Conservation (phyloP, 1,140 invertebrate species). For the Platyura marginata region DNA sequence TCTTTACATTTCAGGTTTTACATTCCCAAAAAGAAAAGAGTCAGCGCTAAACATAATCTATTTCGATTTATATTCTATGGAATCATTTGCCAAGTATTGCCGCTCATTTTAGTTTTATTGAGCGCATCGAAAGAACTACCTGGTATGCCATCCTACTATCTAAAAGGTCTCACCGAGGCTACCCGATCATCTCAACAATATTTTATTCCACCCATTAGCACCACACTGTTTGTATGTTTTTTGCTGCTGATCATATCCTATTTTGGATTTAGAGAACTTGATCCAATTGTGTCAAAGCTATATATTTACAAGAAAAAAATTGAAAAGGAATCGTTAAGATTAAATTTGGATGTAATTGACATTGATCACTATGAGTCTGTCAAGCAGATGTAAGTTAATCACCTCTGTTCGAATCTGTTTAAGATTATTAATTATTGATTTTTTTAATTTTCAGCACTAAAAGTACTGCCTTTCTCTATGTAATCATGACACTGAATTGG, state of each 20-base stretch:
- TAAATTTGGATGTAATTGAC: neutral
- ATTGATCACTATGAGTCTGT: neutral
- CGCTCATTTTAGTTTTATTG: constrained; percentile 1
- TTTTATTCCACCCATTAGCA: constrained; percentile 1
- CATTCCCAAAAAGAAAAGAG: neutral
- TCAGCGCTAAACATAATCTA: neutral
- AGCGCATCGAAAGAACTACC: neutral
- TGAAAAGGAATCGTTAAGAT: neutral
- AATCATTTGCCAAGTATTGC: neutral
- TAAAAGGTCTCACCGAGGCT: constrained; percentile 1
- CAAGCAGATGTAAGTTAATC: neutral
- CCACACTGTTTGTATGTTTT: neutral
- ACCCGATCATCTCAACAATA: neutral
- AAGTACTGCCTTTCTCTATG: constrained; percentile 1
- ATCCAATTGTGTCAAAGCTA: neutral
- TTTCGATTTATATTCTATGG: constrained; percentile 1
- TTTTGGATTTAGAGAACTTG: constrained; percentile 1
- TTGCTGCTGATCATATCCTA: neutral
- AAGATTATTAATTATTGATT: neutral
- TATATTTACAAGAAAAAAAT: neutral
- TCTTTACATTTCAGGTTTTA: neutral
- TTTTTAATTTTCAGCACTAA: constrained; percentile 1
- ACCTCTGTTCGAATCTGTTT: neutral
- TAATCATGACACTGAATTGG: constrained; percentile 3
- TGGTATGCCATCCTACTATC: constrained; percentile 3